Conservation (phyloP, 1,140 invertebrate species). For the Melipona quadrifasciata region DNA sequence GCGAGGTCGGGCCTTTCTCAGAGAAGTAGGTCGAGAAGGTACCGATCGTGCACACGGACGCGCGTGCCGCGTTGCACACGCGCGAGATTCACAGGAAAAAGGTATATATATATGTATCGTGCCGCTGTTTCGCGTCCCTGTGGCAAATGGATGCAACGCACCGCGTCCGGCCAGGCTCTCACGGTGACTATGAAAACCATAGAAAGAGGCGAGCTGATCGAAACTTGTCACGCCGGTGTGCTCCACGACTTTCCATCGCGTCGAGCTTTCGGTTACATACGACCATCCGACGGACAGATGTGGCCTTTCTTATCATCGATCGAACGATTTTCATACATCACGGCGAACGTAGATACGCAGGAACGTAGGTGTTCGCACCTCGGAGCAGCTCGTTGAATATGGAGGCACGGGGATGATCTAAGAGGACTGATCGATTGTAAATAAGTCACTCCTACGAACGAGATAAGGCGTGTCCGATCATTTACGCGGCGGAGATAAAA, state of each 20-base stretch:
- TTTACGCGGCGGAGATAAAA: neutral
- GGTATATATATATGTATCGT: neutral
- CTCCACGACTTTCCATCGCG: slow-evolving; percentile 5
- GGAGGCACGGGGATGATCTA: slow-evolving; percentile 4
- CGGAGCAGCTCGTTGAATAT: neutral
- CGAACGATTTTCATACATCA: neutral
- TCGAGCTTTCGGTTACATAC: slow-evolving; percentile 15
- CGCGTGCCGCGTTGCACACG: slow-evolving; percentile 40
- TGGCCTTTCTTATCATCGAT: slow-evolving; percentile 43
- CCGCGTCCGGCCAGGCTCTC: slow-evolving; percentile 1
- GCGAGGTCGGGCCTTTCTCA: slow-evolving; percentile 78
- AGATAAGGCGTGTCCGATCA: neutral
- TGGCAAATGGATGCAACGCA: slow-evolving; percentile 49
- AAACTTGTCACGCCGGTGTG: neutral
- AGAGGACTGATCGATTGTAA: neutral
- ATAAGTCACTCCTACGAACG: slow-evolving; percentile 30
- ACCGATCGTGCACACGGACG: slow-evolving; percentile 58
- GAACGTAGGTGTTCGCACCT: too few relatives aligned
- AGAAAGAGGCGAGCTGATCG: neutral
- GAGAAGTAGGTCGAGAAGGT: slow-evolving; percentile 75
- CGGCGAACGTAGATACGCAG: too few relatives aligned
- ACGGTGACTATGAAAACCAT: slow-evolving; percentile 24
- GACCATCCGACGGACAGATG: slow-evolving; percentile 11
- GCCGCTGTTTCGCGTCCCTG: slow-evolving; percentile 28
- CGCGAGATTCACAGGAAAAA: slow-evolving; percentile 52